Evolutionary conservation across 2,113 vertebrate genomes (phyloP).

Genomic region (Charina bottae): DNA sequence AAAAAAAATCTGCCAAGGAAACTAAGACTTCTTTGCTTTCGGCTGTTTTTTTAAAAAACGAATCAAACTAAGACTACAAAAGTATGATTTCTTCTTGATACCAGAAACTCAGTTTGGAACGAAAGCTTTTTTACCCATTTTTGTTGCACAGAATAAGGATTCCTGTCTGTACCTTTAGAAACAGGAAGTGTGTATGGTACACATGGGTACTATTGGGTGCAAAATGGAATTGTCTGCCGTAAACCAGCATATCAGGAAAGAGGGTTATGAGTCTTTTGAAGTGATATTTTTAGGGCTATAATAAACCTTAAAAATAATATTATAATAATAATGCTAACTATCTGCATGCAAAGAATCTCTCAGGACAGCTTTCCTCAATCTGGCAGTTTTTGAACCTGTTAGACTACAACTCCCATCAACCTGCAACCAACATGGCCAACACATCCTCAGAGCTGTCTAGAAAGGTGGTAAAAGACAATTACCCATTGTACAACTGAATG

Average conservation of each 20-base stretch:
- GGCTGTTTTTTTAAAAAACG: conserved; percentile 42
- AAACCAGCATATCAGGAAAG: background rate
- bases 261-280: background rate
- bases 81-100: background rate
- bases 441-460: background rate
- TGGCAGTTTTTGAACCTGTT: background rate
- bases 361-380: background rate
- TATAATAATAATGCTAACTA: background rate
- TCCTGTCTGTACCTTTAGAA: background rate
- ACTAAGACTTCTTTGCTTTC: conserved; percentile 39
- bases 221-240: background rate
- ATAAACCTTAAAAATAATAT: background rate
- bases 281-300: background rate
- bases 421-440: background rate
- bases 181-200: background rate
- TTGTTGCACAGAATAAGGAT: background rate
- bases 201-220: background rate
- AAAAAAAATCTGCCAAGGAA: conserved; percentile 60
- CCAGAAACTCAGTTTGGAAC: background rate
- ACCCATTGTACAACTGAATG: background rate
- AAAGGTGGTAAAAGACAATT: background rate
- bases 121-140: background rate
- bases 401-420: background rate
- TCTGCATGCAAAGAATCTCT: background rate
- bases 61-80: background rate